Base-by-base conservation (phyloP, 2,888 invertebrate genomes). In the Stenolophus ochropezus region DNA sequence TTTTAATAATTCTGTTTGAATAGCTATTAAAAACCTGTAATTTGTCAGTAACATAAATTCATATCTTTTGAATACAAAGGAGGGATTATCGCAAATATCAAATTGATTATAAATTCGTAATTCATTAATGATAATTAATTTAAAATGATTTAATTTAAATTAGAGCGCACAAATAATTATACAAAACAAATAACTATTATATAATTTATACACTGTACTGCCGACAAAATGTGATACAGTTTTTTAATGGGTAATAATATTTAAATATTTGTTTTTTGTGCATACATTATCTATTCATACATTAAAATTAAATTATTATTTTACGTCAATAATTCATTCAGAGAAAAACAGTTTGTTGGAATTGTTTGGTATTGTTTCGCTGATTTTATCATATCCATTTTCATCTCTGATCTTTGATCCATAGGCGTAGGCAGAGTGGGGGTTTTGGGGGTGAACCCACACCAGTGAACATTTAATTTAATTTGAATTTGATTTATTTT, bases 241-340 rank as follows among this genome's bases (percentile, higher is more conserved):
- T 69, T 69, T 69, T 33, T 33, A 33, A 69, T 69, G 18, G 33
- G 27, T 33, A 61, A 61, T 61, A 61, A 21, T 69, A 33, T 69
- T 69, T 20, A 69, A 33, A 69, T 69, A 69, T 69, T 69, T 69
- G 42, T 69, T 69, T 69, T 18, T 33, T 33, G 11, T 6, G 33
- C 8, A 16, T 33, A 11, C 18, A 33, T 69, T 69, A 16, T 8
- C 18, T 69, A 18, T 69, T 69, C 8, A 69, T 69, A 69, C 33
- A 69, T 33, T 33, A 42, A 33, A 69, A 69, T 33, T 69, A 33
- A 69, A 69, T 69, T 33, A 69, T 61, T 25, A 23, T 14, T 61
- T 61, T 69, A 2, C 18, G 65, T 18, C 33, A 33, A 16, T 69
- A 27, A 69, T 14, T 61, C 4, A 23, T 23, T 61, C 4, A 61